Evolutionary conservation across 2,888 invertebrate genomes (phyloP), one percentile per base, ranked within the genome.

Genomic region (Eremobia ochroleuca): DNA sequence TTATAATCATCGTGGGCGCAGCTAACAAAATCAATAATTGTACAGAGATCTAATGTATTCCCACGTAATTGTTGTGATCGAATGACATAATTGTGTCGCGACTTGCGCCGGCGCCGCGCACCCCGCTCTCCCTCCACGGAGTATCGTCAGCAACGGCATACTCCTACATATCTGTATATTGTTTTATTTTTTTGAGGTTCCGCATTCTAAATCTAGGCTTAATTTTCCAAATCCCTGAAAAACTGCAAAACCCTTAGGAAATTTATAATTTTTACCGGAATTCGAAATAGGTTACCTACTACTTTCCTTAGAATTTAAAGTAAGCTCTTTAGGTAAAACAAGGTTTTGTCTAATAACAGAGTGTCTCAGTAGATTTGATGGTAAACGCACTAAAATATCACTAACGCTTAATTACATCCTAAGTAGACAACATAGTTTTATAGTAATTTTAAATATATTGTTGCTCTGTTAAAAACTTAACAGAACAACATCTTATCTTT

Each of bases 71-170:
- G 92, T 93, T 92, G 92, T 92, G 90, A 89, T 90, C 78, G 88
- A 90, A 91, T 93, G 94, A 94, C 93, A 94, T 93, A 94, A 95
- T 93, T 91, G 90, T 92, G 92, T 91, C 92, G 90, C 89, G 83
- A 88, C 87, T 72, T 80, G 84, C 84, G 83, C 59, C n/a, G 37
- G 83, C 79, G 28, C 82, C 73, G 74, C 79, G 73, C 85, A 76
- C 76, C 78, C 76, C 79, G 70, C 77, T 75, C 66, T 40, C 37
- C 11, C 65, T 64, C 62, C 37, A 28, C 40, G 11, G 8, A 13
- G 89, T 91, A 92, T 74, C 73, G 90, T 85, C 77, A 87, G 82
- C 88, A 90, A 34, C 73, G 85, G 81, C 89, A 89, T 55, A 67
- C 46, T 15, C 15, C 9, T 25, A 43, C 13, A 21, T 37, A 31